Evolutionary conservation across 2,888 invertebrate genomes (phyloP).

Genomic region (Tetranychus truncatus): DNA sequence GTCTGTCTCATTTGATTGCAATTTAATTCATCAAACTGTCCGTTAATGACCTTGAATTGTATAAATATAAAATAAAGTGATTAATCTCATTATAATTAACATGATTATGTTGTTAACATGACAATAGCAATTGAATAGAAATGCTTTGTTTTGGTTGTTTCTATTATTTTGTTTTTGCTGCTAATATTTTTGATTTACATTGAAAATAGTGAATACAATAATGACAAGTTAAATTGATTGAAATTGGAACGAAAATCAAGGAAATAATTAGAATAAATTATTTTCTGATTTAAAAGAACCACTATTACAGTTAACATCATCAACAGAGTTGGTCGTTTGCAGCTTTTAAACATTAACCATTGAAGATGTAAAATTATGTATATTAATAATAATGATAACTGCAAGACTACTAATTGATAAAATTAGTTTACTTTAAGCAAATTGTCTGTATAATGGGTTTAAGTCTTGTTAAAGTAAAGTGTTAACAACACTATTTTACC

Average conservation of each 20-base stretch:
- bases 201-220: not conserved
- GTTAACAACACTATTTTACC: too few relatives aligned
- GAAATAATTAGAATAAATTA: not conserved
- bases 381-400: too few relatives aligned
- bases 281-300: not conserved
- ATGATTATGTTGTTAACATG: not conserved
- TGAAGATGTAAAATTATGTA: too few relatives aligned
- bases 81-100: not conserved
- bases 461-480: too few relatives aligned
- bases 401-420: too few relatives aligned
- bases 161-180: not conserved
- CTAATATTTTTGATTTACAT: not conserved
- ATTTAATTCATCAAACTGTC: not conserved
- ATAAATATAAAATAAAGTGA: not conserved
- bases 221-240: not conserved
- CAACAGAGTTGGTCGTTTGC: too few relatives aligned
- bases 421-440: too few relatives aligned
- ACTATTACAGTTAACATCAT: too few relatives aligned
- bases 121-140: not conserved
- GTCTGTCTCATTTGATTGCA: too few relatives aligned
- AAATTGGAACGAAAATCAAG: not conserved
- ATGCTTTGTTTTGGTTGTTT: too few relatives aligned
- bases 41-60: not conserved
- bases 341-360: too few relatives aligned
- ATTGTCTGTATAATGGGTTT: too few relatives aligned